A percentile compares a stretch with the other conserved stretches of the same genome.
phyloP scores from a whole-genome alignment of 92 coral and sea anemone species.

The Palythoa caribaeorum region DNA sequence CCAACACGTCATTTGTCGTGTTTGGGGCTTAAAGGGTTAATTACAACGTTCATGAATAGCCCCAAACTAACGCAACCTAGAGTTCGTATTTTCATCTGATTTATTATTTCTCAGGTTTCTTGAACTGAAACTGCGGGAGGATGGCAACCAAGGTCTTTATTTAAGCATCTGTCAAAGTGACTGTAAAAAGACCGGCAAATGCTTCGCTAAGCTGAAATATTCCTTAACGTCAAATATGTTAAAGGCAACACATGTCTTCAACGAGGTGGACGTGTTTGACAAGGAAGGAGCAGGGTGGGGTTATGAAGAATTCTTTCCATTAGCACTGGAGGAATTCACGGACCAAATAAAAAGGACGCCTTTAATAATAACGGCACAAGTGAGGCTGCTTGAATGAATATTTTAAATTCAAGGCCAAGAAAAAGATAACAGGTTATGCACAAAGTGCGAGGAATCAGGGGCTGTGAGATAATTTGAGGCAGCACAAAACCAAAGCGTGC shows the following conservation, averaged over 20 bases:
- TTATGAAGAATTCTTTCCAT: conserved; percentile 89
- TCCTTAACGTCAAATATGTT: conserved; percentile 85
- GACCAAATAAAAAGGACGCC: conserved; percentile 80
- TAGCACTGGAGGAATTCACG: conserved; percentile 76
- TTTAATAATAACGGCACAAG: conserved; percentile 82
- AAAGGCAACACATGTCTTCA: conserved; percentile 88
- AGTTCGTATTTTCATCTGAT: not conserved
- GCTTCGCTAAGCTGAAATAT: conserved; percentile 85
- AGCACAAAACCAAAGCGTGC: too few species aligned
- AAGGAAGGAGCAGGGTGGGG: conserved; percentile 95
- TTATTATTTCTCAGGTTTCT: conserved; percentile 62
- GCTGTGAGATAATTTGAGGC: too few species aligned
- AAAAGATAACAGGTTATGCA: too few species aligned
- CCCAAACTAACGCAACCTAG: too few species aligned
- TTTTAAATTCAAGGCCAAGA: too few species aligned
- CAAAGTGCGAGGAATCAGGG: too few species aligned
- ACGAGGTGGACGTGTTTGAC: conserved; percentile 91
- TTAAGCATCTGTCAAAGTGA: conserved; percentile 87
- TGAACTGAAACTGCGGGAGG: conserved; percentile 78
- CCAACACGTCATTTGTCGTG: too few species aligned
- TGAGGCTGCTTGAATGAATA: conserved; percentile 80
- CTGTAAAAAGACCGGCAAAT: conserved; percentile 77
- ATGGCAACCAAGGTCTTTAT: conserved; percentile 87
- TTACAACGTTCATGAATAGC: too few species aligned
- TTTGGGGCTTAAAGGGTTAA: too few species aligned